Conservation (phyloP, 2,113 vertebrate genomes). For the Ictalurus punctatus region DNA sequence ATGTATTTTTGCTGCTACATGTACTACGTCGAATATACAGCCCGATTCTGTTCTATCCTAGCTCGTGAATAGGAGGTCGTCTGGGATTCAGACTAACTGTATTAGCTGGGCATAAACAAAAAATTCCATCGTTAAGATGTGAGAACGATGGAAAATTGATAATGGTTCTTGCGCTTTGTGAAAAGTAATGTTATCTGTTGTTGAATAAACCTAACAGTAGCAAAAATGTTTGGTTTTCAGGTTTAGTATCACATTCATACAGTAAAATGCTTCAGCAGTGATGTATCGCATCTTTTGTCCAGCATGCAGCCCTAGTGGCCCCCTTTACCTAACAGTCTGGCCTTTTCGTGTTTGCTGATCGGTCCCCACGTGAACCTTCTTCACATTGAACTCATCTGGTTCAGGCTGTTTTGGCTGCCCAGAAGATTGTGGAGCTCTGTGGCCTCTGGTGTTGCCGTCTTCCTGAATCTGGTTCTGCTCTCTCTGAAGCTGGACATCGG, state of each 20-base stretch:
- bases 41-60: not conserved
- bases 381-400: not conserved
- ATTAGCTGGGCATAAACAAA: not conserved
- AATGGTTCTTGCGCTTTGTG: not conserved
- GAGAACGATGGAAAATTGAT: not conserved
- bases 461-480: constrained; percentile 8
- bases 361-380: not conserved
- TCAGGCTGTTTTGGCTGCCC: constrained; percentile 19
- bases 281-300: not conserved
- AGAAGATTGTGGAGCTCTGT: constrained; percentile 1
- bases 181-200: not conserved
- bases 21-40: too few relatives aligned
- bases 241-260: not conserved
- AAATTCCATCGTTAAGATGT: not conserved
- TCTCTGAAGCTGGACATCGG: constrained; percentile 36
- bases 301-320: not conserved
- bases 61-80: not conserved
- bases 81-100: not conserved
- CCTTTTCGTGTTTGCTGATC: not conserved
- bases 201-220: not conserved
- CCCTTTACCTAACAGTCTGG: too few relatives aligned
- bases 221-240: not conserved
- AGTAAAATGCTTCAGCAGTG: not conserved
- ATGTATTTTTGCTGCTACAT: not conserved
- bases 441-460: constrained; percentile 12